Evolutionary conservation across 2,113 vertebrate genomes (phyloP), one percentile per base, ranked within the genome.

Genomic region (Geothlypis trichas): DNA sequence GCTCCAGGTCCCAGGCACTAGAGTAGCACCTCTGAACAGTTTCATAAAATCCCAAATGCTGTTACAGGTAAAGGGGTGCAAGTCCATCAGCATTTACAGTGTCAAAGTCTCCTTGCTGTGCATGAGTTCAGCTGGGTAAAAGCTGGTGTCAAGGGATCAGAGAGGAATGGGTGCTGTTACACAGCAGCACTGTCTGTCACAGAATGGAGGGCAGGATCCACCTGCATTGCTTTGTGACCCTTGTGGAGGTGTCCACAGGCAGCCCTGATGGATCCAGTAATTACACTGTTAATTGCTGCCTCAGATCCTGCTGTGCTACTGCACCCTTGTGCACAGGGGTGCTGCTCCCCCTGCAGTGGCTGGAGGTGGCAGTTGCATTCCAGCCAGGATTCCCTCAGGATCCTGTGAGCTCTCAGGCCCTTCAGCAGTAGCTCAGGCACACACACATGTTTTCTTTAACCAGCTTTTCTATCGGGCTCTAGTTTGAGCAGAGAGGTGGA

Each of bases 391-490:
- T 82, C 13, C 26, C 20, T 51, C 31, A 11, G 33, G 15, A 57
- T 66, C 41, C 24, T 27, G 2, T 24, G 49, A 49, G 2, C 14
- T 57, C 17, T 49, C 35, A 27, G 41, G 12, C 8, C 4, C 27
- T 49, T 39, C 47, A 61, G 30, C 33, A 51, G 62, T 6, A 51
- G 17, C n/a, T 69, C 44, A 30, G 67, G 33, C 33, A 47, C 8
- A 23, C 0, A 0, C 11, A 5, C 1, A 0, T 0, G 12, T 52
- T 71, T 63, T 54, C 33, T 76, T 88, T 44, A 54, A 3, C 12
- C 33, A 31, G 31, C 3, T 3, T n/a, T 85, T 39, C 75, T 55
- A 0, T 12, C 22, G 12, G 41, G 11, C 75, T 85, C 1, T 30
- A 18, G 7, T 51, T 49, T 14, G 41, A 37, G 52, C 28, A 62